Evolutionary conservation across 2,797 vertebrate species (phyloP).

Genomic region (Amazona ochrocephala): DNA sequence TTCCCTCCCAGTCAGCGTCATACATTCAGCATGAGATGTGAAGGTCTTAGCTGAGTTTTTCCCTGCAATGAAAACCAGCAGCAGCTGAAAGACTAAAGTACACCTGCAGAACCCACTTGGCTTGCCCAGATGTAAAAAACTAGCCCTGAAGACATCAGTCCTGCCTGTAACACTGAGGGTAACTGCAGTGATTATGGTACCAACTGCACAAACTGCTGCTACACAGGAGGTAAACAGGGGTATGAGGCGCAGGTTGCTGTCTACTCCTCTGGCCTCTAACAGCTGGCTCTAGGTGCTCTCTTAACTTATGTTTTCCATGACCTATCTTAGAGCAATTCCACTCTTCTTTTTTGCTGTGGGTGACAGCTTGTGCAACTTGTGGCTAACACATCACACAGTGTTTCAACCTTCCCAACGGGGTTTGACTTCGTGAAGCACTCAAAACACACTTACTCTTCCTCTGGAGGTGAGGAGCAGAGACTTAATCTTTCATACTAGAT

Average conservation of each 20-base stretch:
- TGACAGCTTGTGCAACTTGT: not conserved
- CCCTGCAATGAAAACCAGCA: not conserved
- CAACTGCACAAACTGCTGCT: not conserved
- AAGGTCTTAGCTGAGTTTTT: not conserved
- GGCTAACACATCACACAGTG: rapidly evolving
- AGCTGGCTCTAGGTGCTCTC: not conserved
- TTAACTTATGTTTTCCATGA: not conserved
- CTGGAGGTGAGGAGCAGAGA: not conserved
- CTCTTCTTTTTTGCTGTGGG: not conserved
- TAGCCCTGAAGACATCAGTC: not conserved
- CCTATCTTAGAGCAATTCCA: not conserved
- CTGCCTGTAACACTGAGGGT: not conserved
- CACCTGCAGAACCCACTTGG: not conserved
- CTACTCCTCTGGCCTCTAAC: not conserved
- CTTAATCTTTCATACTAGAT: not conserved
- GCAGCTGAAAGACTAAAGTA: not conserved
- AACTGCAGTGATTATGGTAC: not conserved
- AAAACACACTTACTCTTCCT: rapidly evolving
- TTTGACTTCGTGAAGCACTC: not conserved
- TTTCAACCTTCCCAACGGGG: not conserved
- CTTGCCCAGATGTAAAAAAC: not conserved
- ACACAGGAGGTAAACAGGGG: not conserved
- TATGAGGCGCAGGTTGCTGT: rapidly evolving
- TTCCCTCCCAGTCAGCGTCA: not conserved
- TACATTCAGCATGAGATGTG: not conserved